A percentile compares a stretch with the other conserved stretches of the same genome.
These are phyloP conservation scores for Grus americana DNA, from an alignment of 2,113 vertebrate genomes.

Conservation along the genomic window DNA sequence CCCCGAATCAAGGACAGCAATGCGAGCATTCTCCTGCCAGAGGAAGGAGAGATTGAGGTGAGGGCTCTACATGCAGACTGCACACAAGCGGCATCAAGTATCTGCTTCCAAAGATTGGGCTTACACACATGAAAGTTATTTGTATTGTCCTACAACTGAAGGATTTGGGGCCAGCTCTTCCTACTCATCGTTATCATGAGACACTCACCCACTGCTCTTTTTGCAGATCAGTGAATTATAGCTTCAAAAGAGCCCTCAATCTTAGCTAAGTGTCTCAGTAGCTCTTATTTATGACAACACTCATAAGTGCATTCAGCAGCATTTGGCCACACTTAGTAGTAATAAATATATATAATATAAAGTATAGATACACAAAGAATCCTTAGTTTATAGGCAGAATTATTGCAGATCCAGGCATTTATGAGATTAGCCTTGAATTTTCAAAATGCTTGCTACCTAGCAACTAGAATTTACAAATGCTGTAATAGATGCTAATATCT, in stretches of 20 bases:
- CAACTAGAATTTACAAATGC: neutral
- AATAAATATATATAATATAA: neutral
- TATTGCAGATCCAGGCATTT: neutral
- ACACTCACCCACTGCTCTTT: neutral
- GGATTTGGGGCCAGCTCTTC: neutral
- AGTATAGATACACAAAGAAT: neutral
- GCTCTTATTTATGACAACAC: neutral
- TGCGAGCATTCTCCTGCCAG: conserved; percentile 83
- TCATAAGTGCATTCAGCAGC: neutral
- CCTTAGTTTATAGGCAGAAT: neutral
- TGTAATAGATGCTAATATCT: neutral
- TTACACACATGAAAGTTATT: neutral
- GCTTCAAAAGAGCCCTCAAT: neutral
- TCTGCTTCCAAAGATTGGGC: neutral
- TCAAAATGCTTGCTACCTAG: neutral
- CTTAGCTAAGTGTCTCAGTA: neutral
- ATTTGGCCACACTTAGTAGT: neutral
- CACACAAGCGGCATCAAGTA: neutral
- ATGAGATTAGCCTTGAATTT: neutral
- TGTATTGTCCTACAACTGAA: neutral
- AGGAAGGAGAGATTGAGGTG: neutral
- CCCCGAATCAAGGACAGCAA: conserved; percentile 91
- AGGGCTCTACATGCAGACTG: neutral
- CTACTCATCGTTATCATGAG: neutral
- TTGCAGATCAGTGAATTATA: neutral